Evolutionary conservation across 2,888 invertebrate species (phyloP).

Genomic region (Dasypolia templi): DNA sequence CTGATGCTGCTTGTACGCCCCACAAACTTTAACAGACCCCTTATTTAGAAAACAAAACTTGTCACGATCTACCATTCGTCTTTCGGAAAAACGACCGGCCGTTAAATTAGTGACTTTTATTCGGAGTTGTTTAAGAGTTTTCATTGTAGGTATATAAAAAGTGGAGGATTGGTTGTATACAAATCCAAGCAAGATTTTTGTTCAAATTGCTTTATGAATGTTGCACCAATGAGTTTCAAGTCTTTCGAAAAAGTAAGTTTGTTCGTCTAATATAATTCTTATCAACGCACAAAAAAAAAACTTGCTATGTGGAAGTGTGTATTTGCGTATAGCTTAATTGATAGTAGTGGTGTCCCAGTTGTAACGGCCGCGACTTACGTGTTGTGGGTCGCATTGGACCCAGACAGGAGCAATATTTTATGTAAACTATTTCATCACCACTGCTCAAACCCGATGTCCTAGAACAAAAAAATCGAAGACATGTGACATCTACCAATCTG

Average conservation of each 20-base stretch:
- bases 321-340: not conserved
- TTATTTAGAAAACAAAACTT: conserved; percentile 70
- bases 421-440: too few species aligned
- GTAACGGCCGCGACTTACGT: too few species aligned
- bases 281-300: not conserved
- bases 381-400: too few species aligned
- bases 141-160: conserved; percentile 17
- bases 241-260: too few species aligned
- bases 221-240: not conserved
- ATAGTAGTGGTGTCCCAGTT: too few species aligned
- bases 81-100: conserved; percentile 50
- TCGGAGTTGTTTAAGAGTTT: conserved; percentile 30
- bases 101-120: conserved; percentile 35
- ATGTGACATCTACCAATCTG: too few species aligned
- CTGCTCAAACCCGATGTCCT: too few species aligned
- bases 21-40: conserved; percentile 66
- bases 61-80: conserved; percentile 61
- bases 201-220: not conserved
- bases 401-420: too few species aligned
- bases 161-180: not conserved
- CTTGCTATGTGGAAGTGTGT: not conserved
- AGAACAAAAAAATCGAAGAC: too few species aligned
- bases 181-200: not conserved
- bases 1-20: conserved; percentile 64
- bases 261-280: not conserved